Evolutionary conservation across 2,888 invertebrate genomes (phyloP), one percentile per base, ranked within the genome.

Genomic region (Pterostichus madidus): DNA sequence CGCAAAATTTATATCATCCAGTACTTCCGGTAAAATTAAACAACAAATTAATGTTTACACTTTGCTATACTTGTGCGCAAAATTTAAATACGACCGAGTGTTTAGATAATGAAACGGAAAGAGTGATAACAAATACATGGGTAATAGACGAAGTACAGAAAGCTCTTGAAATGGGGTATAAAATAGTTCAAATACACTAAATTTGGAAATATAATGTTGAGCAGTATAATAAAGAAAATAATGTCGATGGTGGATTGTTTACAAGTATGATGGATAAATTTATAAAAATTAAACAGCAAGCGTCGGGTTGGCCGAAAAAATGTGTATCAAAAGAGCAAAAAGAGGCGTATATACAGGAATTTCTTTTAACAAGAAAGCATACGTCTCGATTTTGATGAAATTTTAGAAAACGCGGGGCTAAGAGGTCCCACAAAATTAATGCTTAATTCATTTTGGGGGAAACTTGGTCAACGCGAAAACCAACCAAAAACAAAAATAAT

Each of bases 141-240:
- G 86, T 88, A 15, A 85, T 86, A 2, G 86, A 86, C 13, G 88
- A 89, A 84, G 35, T 89, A 0, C 39, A 84, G 53, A 86, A 85
- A 82, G 88, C 88, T 6, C 35, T 87, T 0, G 53, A 85, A 71
- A 80, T 82, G 31, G 87, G 87, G 0, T 89, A 89, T 61, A 76
- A 79, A 53, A 84, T 88, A 15, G 5, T 86, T 0, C 77, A 87
- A 49, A 85, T 88, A 10, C 84, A 85, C 46, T 87, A 88, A 84
- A 86, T 89, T 24, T 88, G 87, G 86, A 85, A 88, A 76, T 89
- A 88, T 80, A 31, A 59, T 3, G 13, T 52, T 13, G 52, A 8
- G n/a, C 52, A 52, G 10, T 8, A 3, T 39, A 5, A 39, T 39
- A 39, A 5, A 39, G 8, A 0, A 39, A 39, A 3, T 1, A 7